Conservation (phyloP, 1,140 invertebrate species). For the Drosophila melanica region DNA sequence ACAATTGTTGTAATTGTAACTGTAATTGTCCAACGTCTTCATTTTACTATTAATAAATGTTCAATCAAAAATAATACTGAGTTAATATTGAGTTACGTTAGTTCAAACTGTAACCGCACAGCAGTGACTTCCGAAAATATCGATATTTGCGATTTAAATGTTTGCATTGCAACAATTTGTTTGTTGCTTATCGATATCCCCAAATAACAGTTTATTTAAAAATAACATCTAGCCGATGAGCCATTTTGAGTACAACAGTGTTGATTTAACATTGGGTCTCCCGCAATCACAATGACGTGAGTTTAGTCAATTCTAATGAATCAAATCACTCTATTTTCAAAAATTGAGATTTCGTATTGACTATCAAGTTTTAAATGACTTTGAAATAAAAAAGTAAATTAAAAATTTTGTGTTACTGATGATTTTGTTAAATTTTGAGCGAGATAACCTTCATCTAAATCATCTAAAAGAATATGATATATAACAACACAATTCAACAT, state of each 20-base stretch:
- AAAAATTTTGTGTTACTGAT: no score
- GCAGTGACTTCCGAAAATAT: no score
- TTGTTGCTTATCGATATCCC: neutral
- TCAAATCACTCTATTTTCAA: no score
- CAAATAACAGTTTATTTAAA: conserved; percentile 8
- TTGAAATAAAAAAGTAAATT: no score
- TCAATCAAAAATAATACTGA: conserved; percentile 45
- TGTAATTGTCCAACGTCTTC: conserved; percentile 58
- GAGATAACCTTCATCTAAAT: no score
- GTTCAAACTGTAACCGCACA: no score
- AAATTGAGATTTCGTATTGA: no score
- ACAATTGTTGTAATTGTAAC: conserved; percentile 57
- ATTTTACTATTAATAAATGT: conserved; percentile 78
- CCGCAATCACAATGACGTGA: neutral
- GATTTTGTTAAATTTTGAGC: no score
- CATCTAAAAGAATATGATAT: no score
- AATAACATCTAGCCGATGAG: neutral
- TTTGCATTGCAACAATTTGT: conserved; percentile 1
- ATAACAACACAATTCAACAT: neutral
- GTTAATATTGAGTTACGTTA: conserved; percentile 2
- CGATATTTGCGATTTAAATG: no score
- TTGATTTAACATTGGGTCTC: neutral
- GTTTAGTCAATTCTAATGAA: no score
- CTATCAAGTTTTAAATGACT: no score
- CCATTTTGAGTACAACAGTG: conserved; percentile 3